Percentiles rank a stretch among this genome's conserved stretches.
phyloP scores from a whole-genome alignment of 2,888 invertebrate genomes.

The Thyatira batis region DNA sequence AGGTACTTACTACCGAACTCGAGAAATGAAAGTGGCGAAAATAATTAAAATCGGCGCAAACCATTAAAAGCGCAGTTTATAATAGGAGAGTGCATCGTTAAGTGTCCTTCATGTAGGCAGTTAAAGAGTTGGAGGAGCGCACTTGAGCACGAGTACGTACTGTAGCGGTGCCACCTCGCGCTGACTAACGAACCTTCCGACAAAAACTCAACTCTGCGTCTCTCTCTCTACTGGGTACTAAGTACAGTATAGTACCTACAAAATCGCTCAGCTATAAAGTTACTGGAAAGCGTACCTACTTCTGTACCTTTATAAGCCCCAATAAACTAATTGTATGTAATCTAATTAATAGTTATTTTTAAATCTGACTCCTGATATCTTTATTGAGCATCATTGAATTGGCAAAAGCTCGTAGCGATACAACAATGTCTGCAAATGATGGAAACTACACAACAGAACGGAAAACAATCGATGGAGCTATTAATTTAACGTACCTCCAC shows the following conservation, averaged over 20 bases:
- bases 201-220: conserved; percentile 61
- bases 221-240: conserved; percentile 23
- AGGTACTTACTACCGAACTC: neutral
- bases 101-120: conserved; percentile 82
- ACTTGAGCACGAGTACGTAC: conserved; percentile 75
- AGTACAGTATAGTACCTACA: conserved; percentile 25
- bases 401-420: neutral
- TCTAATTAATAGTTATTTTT: conserved; percentile 6
- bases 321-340: conserved; percentile 44
- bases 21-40: conserved; percentile 55
- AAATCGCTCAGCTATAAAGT: conserved; percentile 37
- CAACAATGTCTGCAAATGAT: neutral
- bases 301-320: conserved; percentile 48
- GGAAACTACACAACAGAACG: conserved; percentile 11
- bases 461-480: conserved; percentile 48
- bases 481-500: conserved; percentile 59
- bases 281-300: conserved; percentile 33
- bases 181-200: conserved; percentile 77
- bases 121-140: conserved; percentile 81
- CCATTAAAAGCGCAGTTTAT: conserved; percentile 82
- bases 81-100: conserved; percentile 77
- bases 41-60: conserved; percentile 78
- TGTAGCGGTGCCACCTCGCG: conserved; percentile 74
- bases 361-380: too few species aligned
- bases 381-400: neutral